Base-by-base conservation (phyloP, 2,888 invertebrate genomes). In the Agrilus biguttatus region DNA sequence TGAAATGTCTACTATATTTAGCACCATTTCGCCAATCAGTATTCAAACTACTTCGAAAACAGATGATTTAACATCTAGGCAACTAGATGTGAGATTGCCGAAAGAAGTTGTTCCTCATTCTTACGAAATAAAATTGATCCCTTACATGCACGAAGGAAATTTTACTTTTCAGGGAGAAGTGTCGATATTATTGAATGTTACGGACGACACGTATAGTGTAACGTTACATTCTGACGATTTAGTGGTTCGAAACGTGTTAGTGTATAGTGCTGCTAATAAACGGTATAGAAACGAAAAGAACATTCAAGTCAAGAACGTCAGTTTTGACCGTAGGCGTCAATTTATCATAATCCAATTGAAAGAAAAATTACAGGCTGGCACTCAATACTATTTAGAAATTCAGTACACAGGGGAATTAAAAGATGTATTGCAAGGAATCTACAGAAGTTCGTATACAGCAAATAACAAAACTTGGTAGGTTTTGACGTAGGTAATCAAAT, bases 361-460 rank as follows among this genome's bases (percentile, higher is more conserved):
- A 21, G 73, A 75, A 40, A 62, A 66, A 19, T 60, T 89, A 46
- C 65, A 67, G 49, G 67, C 64, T 12, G 79, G 78, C 12, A 66
- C 69, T 37, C 72, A 74, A 48, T 89, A 87, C 60, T 64, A 74
- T 40, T 60, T 91, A 48, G 69, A 74, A 49, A 77, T 89, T 47
- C 73, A 74, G 39, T 91, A 79, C 57, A 68, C 71, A 5, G 90
- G 88, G 1, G 68, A 75, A 45, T 67, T 90, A 40, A 82, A 81
- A 55, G 83, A 87, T 57, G 73, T 79, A 50, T 67, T 88, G 33
- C 78, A 81, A 54, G 89, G 88, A 36, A 87, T 89, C 63, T 89
- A 88, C 58, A 73, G 85, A 52, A 87, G 86, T 65, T 83, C 83
- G 0, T 89, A 89, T 61, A 72, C 71, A 51, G 74, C 75, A 49